Conservation (phyloP, 2,888 invertebrate species). For the Formica aserva region DNA sequence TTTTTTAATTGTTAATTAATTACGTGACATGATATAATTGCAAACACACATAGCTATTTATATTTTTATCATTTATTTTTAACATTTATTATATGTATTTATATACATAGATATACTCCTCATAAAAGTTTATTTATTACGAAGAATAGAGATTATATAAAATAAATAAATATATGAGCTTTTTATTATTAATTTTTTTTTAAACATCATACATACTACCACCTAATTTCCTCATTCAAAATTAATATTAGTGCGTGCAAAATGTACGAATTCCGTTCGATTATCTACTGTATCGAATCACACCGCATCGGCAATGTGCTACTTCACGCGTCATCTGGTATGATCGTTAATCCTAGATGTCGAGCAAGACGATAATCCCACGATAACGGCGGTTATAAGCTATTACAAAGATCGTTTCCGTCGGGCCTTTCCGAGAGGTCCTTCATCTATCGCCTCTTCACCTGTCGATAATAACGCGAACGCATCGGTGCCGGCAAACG, state of each 20-base stretch:
- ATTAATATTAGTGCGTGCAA: background rate
- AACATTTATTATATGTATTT: background rate
- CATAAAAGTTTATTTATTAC: background rate
- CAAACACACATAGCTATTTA: background rate
- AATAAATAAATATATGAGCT: background rate
- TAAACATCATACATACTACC: too few relatives aligned
- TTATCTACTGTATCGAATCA: slow-evolving; percentile 1
- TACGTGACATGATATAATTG: background rate
- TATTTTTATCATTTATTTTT: background rate
- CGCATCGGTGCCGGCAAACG: slow-evolving; percentile 29
- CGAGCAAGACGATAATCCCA: slow-evolving; percentile 54
- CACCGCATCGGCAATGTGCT: background rate
- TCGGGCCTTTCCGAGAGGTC: slow-evolving; percentile 32
- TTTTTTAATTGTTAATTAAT: background rate
- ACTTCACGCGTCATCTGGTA: slow-evolving; percentile 47
- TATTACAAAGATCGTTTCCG: slow-evolving; percentile 40
- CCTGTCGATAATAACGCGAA: slow-evolving; percentile 27
- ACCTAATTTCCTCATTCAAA: background rate
- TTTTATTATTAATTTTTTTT: background rate
- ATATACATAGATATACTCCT: background rate
- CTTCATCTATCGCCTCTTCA: slow-evolving; percentile 39
- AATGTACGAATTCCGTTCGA: slow-evolving; percentile 13
- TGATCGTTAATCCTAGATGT: slow-evolving; percentile 35
- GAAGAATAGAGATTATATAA: background rate
- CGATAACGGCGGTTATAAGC: slow-evolving; percentile 42